Conservation (phyloP, 2,797 vertebrate species). For the Ceryle rudis region DNA sequence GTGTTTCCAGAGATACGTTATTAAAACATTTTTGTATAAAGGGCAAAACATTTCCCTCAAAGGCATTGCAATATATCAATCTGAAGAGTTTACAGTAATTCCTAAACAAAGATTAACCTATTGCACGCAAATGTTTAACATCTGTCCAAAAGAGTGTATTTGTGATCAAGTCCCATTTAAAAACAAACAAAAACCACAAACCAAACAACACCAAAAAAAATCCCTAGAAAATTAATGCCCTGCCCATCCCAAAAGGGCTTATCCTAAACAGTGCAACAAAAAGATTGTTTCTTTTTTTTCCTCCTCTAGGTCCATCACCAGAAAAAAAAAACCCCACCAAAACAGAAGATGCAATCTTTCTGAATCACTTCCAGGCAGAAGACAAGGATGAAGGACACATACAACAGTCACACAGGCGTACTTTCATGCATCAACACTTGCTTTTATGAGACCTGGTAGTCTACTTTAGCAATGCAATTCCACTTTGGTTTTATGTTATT, state of each 20-base stretch:
- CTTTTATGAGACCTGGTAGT: neutral
- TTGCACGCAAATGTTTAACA: neutral
- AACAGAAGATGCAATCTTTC: neutral
- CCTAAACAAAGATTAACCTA: neutral
- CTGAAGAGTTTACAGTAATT: neutral
- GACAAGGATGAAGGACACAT: neutral
- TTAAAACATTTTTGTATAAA: neutral
- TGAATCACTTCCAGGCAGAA: neutral
- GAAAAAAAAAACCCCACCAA: too few relatives aligned
- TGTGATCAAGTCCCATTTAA: neutral
- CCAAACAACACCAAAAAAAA: neutral
- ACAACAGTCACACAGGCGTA: neutral
- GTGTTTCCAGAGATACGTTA: neutral
- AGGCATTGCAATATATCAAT: neutral
- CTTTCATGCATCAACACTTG: neutral
- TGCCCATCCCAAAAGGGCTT: neutral
- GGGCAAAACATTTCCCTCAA: neutral
- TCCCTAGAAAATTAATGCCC: neutral
- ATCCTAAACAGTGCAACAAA: neutral
- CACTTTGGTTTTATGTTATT: neutral
- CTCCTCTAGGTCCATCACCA: neutral
- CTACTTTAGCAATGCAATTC: neutral
- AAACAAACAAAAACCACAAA: neutral
- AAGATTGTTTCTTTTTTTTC: neutral
- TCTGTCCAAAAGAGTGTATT: neutral